Conservation (phyloP, 2,797 vertebrate genomes). For the Echiichthys vipera region DNA sequence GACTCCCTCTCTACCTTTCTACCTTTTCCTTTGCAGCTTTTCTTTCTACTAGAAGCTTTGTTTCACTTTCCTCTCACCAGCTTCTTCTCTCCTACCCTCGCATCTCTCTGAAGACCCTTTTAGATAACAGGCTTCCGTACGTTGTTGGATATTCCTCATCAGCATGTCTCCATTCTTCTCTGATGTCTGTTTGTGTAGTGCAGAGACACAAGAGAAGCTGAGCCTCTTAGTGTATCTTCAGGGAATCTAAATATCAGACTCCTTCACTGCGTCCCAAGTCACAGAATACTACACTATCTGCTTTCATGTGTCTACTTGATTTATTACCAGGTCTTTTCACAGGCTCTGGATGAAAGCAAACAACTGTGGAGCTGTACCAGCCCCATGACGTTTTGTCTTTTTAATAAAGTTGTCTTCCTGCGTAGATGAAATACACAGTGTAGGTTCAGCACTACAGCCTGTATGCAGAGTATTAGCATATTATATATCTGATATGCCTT, state of each 20-base stretch:
- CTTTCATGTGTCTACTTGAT: constrained; percentile 80
- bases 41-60: constrained; percentile 39
- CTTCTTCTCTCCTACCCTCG: constrained; percentile 44
- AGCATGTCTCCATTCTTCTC: constrained; percentile 54
- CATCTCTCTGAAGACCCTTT: constrained; percentile 59
- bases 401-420: constrained; percentile 71
- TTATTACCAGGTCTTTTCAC: constrained; percentile 74
- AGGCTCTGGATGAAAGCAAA: constrained; percentile 73
- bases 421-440: constrained; percentile 34
- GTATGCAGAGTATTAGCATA: constrained; percentile 42
- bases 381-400: constrained; percentile 68
- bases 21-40: constrained; percentile 33
- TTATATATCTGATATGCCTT: constrained; percentile 24
- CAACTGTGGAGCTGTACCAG: constrained; percentile 58
- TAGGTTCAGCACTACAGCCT: constrained; percentile 22
- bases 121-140: constrained; percentile 68
- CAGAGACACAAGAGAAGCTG: constrained; percentile 60
- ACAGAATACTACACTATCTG: constrained; percentile 75
- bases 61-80: constrained; percentile 46
- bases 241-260: constrained; percentile 81
- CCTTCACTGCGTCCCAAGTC: constrained; percentile 65
- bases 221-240: constrained; percentile 64
- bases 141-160: constrained; percentile 72
- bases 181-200: constrained; percentile 73
- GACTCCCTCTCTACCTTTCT: constrained; percentile 36